Percentiles rank a stretch among this genome's conserved stretches.
Evolutionary conservation across 1,140 invertebrate genomes (phyloP).

Genomic region (Apis dorsata): DNA sequence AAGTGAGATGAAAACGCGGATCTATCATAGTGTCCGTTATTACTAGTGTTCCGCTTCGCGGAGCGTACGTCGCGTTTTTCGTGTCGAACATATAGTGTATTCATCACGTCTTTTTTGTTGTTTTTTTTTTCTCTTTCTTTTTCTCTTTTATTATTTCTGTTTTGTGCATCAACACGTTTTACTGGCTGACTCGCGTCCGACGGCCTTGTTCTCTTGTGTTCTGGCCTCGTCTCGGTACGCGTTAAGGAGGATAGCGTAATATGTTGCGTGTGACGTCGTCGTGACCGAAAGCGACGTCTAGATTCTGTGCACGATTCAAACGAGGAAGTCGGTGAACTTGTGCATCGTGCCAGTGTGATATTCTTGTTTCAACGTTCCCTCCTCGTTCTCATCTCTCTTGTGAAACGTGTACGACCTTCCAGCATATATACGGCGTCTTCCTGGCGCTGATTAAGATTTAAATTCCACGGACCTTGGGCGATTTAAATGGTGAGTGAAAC

Average conservation of each 20-base stretch:
- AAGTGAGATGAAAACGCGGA: slow-evolving; percentile 31
- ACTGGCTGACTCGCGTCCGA: slow-evolving; percentile 19
- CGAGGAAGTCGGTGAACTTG: slow-evolving; percentile 44
- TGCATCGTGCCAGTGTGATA: slow-evolving; percentile 34
- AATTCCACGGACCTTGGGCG: slow-evolving; percentile 67
- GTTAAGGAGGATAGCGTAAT: slow-evolving; percentile 4
- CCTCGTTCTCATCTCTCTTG: not conserved
- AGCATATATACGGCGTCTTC: slow-evolving; percentile 38
- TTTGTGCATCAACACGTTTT: slow-evolving; percentile 33
- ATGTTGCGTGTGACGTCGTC: slow-evolving; percentile 9
- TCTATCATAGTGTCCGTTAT: not conserved
- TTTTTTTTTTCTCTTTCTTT: not conserved
- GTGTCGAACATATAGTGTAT: slow-evolving; percentile 5
- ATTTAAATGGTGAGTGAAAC: slow-evolving; percentile 74
- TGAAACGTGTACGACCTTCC: slow-evolving; percentile 10
- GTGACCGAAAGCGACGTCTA: slow-evolving; percentile 17
- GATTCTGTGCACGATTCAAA: slow-evolving; percentile 29
- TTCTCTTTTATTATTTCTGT: not conserved
- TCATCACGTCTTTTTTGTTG: not conserved
- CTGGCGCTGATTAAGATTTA: slow-evolving; percentile 68
- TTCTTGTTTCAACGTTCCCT: not conserved
- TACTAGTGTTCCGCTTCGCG: slow-evolving; percentile 7
- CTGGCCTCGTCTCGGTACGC: not conserved
- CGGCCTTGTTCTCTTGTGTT: slow-evolving; percentile 16
- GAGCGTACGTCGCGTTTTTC: slow-evolving; percentile 3